Base-by-base conservation (phyloP, 1,140 invertebrate genomes). In the Triops cancriformis region DNA sequence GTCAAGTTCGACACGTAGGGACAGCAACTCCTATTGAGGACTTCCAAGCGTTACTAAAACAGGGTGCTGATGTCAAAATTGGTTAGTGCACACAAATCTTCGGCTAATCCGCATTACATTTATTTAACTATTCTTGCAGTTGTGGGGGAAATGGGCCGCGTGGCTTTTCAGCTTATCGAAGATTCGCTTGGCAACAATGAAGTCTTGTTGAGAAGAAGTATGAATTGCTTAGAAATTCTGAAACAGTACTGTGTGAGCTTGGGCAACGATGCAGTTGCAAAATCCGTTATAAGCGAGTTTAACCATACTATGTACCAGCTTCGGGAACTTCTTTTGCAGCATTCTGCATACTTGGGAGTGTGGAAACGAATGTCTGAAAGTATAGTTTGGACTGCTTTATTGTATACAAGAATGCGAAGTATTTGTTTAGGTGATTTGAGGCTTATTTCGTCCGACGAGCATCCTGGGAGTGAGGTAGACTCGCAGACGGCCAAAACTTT, bases 341-440 rank as follows among this genome's bases (percentile, higher is more conserved):
- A 64, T 64, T 64, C 51, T 1, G 51, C 51, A 23, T 64, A 64
- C 14, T 23, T 64, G 23, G 23, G 18, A 64, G 10, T 64, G 10
- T 64, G 51, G 51, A 64, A 64, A 64, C 51, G 51, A 18, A 18
- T 64, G 51, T 64, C 51, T n/a, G n/a, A 64, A 64, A 64, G 51
- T 64, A 23, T 4, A 3, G n/a, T n/a, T n/a, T n/a, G 3, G 51
- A 23, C 18, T n/a, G n/a, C 23, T 64, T 64, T 64, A 64, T 12
- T 14, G 18, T n/a, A 64, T 14, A 1, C 10, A 64, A 9, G 18
- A 18, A 64, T 64, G 14, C 51, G 10, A 64, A 23, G 14, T 14
- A 5, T 3, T 64, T 64, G 14, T 64, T 64, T 18, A 64, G 51
- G 51, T 23, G 51, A 23, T 64, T 64, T 64, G 51, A 23, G 2